Base-by-base conservation (phyloP, 2,113 vertebrate species). In the Phylloscopus whistleri region DNA sequence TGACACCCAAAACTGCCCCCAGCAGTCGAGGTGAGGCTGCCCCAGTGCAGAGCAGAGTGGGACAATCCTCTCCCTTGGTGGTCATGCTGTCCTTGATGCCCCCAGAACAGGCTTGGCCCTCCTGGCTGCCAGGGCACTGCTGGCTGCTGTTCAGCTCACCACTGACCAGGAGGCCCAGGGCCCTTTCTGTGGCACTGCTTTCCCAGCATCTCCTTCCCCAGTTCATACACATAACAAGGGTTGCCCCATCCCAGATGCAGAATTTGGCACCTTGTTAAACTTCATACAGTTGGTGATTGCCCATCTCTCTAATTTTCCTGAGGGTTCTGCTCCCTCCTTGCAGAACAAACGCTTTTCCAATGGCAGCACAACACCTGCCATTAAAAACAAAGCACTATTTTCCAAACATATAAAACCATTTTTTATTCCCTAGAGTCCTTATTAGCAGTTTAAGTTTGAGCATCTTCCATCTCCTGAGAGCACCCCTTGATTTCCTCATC, bases 161-260 rank as follows among this genome's bases (percentile, higher is more conserved):
- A 28, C 0, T 0, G 0, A 28, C 18, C 35, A 1, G 4, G 22
- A 44, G 2, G 3, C 33, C 10, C 15, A 28, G 19, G 37, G 4
- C 2, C 15, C 22, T 33, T 33, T 52, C 37, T 3, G 1, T 5
- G 18, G 27, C 6, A 10, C 7, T 41, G 24, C 13, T 55, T 2
- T 87, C 5, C 16, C 37, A 73, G 51, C 27, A 12, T 11, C 18
- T 33, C 21, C 8, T 51, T 44, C 15, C 17, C 5, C 17, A 56
- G 35, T 9, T 26, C 31, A 12, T 3, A 31, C 14, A 43, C 6
- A 37, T 5, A 41, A 4, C 4, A 5, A 58, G 8, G 37, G 12
- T 2, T 44, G 27, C 2, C 6, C 3, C 16, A n/a, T 21, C 4
- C 28, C 20, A 39, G 9, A 21, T 12, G 20, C 16, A 82, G 33